phyloP scores from a whole-genome alignment of 2,888 invertebrate species.

The Cylindroiulus punctatus region DNA sequence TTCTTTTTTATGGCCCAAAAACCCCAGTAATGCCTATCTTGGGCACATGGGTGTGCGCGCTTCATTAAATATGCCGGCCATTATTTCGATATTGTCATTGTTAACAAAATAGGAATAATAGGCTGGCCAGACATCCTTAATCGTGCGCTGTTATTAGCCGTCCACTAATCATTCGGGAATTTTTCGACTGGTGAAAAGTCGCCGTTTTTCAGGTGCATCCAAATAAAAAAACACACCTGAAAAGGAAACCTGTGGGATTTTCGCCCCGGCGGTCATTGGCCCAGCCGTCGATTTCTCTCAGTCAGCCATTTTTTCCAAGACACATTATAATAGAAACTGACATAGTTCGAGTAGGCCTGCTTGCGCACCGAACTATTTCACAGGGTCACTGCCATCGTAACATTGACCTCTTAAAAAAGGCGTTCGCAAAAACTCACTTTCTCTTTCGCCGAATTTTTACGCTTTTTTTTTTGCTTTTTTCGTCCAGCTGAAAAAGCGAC shows the following conservation, averaged over 20 bases:
- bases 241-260: slow-evolving; percentile 32
- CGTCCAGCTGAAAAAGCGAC: background rate
- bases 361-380: background rate
- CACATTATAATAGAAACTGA: slow-evolving; percentile 32
- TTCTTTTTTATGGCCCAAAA: slow-evolving; percentile 14
- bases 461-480: background rate
- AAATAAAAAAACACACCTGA: background rate
- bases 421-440: slow-evolving; percentile 32
- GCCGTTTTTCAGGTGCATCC: no score
- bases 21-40: background rate
- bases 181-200: no score
- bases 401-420: slow-evolving; percentile 32
- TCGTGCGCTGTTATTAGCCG: slow-evolving; percentile 32
- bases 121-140: slow-evolving; percentile 9
- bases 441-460: slow-evolving; percentile 5
- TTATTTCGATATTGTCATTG: slow-evolving; percentile 32
- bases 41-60: background rate
- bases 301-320: background rate
- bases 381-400: slow-evolving; percentile 32
- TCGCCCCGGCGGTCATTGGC: slow-evolving; percentile 24
- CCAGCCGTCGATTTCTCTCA: slow-evolving; percentile 21
- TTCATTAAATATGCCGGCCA: slow-evolving; percentile 16
- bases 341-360: slow-evolving; percentile 26
- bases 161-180: slow-evolving; percentile 8
- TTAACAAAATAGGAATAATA: slow-evolving; percentile 32